Conservation (phyloP, 2,888 invertebrate species). For the Ecdyonurus torrentis region DNA sequence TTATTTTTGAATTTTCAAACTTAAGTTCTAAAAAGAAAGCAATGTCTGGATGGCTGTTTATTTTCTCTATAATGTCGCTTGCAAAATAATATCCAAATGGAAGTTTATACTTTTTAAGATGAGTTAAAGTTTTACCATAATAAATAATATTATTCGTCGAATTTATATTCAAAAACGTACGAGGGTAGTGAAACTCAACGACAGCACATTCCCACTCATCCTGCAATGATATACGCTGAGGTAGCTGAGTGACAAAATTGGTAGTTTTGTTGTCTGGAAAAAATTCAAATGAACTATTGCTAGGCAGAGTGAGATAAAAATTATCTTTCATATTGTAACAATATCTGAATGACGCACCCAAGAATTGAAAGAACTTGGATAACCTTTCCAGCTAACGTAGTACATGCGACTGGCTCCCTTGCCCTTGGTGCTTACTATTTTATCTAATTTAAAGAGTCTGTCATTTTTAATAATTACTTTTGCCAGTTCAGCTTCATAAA, state of each 20-base stretch:
- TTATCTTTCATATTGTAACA: constrained; percentile 10
- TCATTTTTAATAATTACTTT: constrained; percentile 9
- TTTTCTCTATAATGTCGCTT: neutral
- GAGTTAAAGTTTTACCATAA: neutral
- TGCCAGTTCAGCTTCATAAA: constrained; percentile 16
- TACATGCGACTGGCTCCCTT: constrained; percentile 10
- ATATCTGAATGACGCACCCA: constrained; percentile 12
- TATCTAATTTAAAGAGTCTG: constrained; percentile 13
- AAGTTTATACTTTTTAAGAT: neutral
- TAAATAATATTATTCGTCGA: neutral
- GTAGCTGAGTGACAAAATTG: constrained; percentile 16
- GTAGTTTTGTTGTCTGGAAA: constrained; percentile 17
- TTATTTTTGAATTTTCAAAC: neutral
- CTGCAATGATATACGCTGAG: constrained; percentile 12
- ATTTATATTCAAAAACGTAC: neutral
- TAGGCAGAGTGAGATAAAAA: constrained; percentile 17
- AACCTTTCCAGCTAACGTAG: constrained; percentile 17
- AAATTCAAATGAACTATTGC: constrained; percentile 16
- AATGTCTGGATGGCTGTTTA: neutral
- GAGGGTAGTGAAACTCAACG: constrained; percentile 15
- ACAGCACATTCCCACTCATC: constrained; percentile 16
- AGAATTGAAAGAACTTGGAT: constrained; percentile 14
- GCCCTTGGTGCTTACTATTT: constrained; percentile 12
- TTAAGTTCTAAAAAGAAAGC: neutral
- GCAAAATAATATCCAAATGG: neutral